These are phyloP conservation scores for Cyprinella venusta DNA, from an alignment of 2,797 vertebrate species.

Conservation along the genomic window DNA sequence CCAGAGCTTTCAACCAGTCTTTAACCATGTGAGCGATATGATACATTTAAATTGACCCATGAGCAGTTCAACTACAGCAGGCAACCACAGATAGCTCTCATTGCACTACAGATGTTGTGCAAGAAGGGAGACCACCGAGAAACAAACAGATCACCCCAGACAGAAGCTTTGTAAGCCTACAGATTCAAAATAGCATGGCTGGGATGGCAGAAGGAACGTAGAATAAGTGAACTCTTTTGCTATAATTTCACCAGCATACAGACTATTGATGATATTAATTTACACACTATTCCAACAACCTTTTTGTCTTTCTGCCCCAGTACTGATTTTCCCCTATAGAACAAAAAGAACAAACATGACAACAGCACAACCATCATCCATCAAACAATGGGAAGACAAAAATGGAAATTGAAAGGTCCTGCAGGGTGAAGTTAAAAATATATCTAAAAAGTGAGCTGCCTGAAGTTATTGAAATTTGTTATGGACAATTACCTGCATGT, in stretches of 20 bases:
- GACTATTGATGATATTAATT: constrained; percentile 20
- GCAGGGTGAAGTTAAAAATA: constrained; percentile 68
- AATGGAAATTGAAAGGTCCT: constrained; percentile 68
- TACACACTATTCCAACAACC: not conserved
- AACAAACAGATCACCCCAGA: not conserved
- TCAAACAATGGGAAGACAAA: constrained; percentile 67
- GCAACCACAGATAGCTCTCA: not conserved
- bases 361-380: constrained; percentile 71
- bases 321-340: not conserved
- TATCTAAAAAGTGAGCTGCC: constrained; percentile 65
- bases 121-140: not conserved
- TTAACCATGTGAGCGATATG: not conserved
- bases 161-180: not conserved
- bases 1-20: not conserved
- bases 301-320: not conserved
- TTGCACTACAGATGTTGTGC: not conserved
- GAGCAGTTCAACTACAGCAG: not conserved
- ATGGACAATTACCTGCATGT: constrained; percentile 73
- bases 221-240: not conserved
- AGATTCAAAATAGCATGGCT: not conserved
- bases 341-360: constrained; percentile 66
- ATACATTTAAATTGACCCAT: not conserved
- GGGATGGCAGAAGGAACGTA: too few relatives aligned
- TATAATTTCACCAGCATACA: not conserved
- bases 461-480: constrained; percentile 72